Percentiles rank a stretch among this genome's conserved stretches.
These are phyloP conservation scores for Prietella phreatophila DNA, from an alignment of 2,113 vertebrate species.

Conservation along the genomic window DNA sequence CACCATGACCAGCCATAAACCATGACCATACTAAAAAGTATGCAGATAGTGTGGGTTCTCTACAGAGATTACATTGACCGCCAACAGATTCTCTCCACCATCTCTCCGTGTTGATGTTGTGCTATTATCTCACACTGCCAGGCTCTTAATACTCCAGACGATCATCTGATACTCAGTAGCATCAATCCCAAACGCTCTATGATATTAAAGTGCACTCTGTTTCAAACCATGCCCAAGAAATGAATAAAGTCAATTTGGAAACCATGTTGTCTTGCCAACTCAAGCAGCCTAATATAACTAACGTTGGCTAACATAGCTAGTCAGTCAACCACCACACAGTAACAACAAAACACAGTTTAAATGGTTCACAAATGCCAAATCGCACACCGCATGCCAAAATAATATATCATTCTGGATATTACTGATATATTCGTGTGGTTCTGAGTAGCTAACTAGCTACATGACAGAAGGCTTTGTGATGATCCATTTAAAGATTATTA, in stretches of 20 bases:
- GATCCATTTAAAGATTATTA: not conserved
- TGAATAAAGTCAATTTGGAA: not conserved
- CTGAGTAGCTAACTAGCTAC: not conserved
- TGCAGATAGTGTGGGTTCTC: not conserved
- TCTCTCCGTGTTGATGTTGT: not conserved
- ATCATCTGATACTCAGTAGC: not conserved
- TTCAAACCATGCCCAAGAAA: not conserved
- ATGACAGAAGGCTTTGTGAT: not conserved
- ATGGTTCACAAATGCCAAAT: not conserved
- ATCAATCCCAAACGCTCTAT: not conserved
- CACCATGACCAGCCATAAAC: not conserved
- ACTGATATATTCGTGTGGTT: no score
- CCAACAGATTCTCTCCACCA: not conserved
- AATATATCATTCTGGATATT: not conserved
- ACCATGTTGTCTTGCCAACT: not conserved
- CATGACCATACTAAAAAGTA: no score
- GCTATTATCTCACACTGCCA: not conserved
- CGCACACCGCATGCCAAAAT: no score
- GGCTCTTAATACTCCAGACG: not conserved
- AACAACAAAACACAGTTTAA: not conserved
- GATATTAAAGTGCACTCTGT: not conserved
- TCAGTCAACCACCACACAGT: not conserved
- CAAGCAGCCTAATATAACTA: not conserved
- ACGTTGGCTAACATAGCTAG: not conserved
- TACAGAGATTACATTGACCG: not conserved